A percentile compares a stretch with the other conserved stretches of the same genome.
Evolutionary conservation across 2,888 invertebrate species (phyloP).

Genomic region (Heliconius charithonia): DNA sequence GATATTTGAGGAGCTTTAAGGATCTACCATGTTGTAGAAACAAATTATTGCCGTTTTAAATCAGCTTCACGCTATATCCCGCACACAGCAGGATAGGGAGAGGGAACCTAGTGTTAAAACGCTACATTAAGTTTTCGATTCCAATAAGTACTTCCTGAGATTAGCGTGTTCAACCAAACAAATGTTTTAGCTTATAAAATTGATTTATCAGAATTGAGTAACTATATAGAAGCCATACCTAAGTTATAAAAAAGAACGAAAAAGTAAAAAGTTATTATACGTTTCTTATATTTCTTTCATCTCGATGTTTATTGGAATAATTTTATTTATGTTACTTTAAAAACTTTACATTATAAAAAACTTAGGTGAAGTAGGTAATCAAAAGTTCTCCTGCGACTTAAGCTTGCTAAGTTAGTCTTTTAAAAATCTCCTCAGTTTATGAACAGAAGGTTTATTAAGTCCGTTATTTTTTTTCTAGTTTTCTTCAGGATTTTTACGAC

Average conservation of each 20-base stretch:
- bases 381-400: constrained; percentile 6
- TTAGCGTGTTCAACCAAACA: too few relatives aligned
- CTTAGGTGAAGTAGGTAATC: constrained; percentile 9
- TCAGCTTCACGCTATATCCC: too few relatives aligned
- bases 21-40: not conserved
- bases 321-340: constrained; percentile 20
- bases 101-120: too few relatives aligned
- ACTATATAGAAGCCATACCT: too few relatives aligned
- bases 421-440: not conserved
- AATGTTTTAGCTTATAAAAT: too few relatives aligned
- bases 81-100: too few relatives aligned
- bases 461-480: too few relatives aligned
- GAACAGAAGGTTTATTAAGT: too few relatives aligned
- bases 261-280: not conserved
- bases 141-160: too few relatives aligned
- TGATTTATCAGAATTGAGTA: too few relatives aligned
- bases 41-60: not conserved
- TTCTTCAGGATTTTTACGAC: too few relatives aligned
- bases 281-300: constrained; percentile 8
- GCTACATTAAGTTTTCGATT: too few relatives aligned
- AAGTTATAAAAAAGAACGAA: not conserved
- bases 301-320: constrained; percentile 17
- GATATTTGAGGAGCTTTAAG: not conserved
- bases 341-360: constrained; percentile 16
- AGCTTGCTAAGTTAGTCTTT: constrained; percentile 10